Conservation (phyloP, 1,140 invertebrate genomes). For the Cydia amplana region DNA sequence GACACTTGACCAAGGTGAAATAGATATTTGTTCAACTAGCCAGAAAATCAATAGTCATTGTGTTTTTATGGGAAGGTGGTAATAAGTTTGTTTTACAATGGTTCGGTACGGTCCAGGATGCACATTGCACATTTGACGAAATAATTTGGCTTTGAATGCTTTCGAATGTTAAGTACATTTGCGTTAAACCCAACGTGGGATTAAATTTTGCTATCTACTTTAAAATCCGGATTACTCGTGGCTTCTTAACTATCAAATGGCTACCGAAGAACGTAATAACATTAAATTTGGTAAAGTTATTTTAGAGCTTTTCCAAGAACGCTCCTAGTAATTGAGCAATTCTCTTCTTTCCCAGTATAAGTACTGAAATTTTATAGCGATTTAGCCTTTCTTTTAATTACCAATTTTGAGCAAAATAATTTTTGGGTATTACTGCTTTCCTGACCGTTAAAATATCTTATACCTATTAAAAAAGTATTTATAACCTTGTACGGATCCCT, state of each 20-base stretch:
- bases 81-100: slow-evolving; percentile 64
- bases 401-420: background rate
- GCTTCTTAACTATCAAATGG: slow-evolving; percentile 4
- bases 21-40: slow-evolving; percentile 77
- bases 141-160: slow-evolving; percentile 30
- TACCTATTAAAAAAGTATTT: background rate
- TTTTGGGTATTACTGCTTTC: background rate
- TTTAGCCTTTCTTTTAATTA: slow-evolving; percentile 5
- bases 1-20: slow-evolving; percentile 61
- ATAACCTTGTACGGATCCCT: background rate
- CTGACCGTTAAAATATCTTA: background rate
- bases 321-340: background rate
- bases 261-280: slow-evolving; percentile 9
- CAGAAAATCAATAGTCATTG: slow-evolving; percentile 75
- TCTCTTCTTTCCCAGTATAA: slow-evolving; percentile 1
- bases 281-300: slow-evolving; percentile 11
- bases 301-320: slow-evolving; percentile 1
- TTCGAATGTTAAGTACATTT: slow-evolving; percentile 28
- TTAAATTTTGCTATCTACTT: slow-evolving; percentile 5
- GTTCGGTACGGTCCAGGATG: slow-evolving; percentile 47
- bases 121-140: slow-evolving; percentile 36
- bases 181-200: background rate
- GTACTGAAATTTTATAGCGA: background rate
- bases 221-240: slow-evolving; percentile 3
- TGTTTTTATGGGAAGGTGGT: slow-evolving; percentile 65